Evolutionary conservation across 2,888 invertebrate species (phyloP).

Genomic region (Sesamia inferens): DNA sequence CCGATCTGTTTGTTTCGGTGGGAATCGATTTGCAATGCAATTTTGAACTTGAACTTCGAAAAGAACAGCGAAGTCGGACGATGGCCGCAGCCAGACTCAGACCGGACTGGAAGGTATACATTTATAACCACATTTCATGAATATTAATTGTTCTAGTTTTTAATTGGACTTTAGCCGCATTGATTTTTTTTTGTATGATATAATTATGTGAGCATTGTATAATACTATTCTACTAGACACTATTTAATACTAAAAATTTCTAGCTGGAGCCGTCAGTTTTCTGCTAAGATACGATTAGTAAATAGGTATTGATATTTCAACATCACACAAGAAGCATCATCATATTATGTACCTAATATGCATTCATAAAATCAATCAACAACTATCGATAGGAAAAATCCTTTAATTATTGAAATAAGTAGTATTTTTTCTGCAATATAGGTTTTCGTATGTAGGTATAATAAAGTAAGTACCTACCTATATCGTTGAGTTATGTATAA

Average conservation of each 20-base stretch:
- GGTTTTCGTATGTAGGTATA: not conserved
- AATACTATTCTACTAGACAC: no score
- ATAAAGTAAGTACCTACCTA: not conserved
- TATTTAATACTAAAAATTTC: constrained; percentile 3
- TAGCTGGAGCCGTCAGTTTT: constrained; percentile 22
- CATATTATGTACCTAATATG: no score
- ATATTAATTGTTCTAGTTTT: constrained; percentile 7
- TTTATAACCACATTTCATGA: constrained; percentile 35
- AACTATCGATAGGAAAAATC: no score
- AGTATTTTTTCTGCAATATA: not conserved
- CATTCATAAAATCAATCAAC: no score
- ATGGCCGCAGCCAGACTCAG: constrained; percentile 23
- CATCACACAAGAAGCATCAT: not conserved
- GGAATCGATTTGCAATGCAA: constrained; percentile 64
- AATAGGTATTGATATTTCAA: constrained; percentile 10
- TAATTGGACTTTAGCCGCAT: not conserved
- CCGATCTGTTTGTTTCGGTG: constrained; percentile 54
- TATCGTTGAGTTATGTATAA: not conserved
- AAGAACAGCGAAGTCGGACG: constrained; percentile 56
- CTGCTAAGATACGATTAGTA: not conserved
- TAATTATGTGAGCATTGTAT: no score
- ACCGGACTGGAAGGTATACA: constrained; percentile 17
- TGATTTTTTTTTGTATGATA: not conserved
- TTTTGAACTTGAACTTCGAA: constrained; percentile 65
- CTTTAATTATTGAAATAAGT: no score